Evolutionary conservation across 2,797 vertebrate genomes (phyloP), one percentile per base, ranked within the genome.

Genomic region (Argyrosomus regius): DNA sequence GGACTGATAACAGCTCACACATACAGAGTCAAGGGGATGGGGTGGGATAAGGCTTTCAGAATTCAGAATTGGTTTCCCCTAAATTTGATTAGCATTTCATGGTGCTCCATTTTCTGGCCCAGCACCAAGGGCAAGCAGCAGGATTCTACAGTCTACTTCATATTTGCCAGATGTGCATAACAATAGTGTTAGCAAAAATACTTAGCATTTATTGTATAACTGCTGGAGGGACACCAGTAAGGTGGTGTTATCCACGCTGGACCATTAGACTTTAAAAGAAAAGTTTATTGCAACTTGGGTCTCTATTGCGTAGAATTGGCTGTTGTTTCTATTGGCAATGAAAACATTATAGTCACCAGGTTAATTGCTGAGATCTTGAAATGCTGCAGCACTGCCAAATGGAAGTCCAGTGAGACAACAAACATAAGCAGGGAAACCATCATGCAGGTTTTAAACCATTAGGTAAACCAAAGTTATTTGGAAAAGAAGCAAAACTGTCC

Each of bases 61-160:
- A 93, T 93, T 88, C 77, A 76, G 86, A 93, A 93, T 88, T 89
- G 84, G 79, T 84, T 91, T 87, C 85, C 86, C 67, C 46, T 81
- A 91, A 91, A 93, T 93, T 92, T 91, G 90, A 93, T 94, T 93
- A 92, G 86, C 74, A 92, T 91, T 94, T 93, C 79, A 88, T 61
- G 80, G 78, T 65, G 79, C 86, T 87, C 71, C 79, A 84, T 87
- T 92, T 91, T 83, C 59, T 83, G 48, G 18, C 76, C 72, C 61
- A 67, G 81, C 60, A 81, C 88, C 86, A 87, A 93, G 92, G 89
- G 81, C 83, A 78, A 80, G 75, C 50, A 49, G 9, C 68, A 62
- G 78, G 81, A 88, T 85, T 78, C 86, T 76, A 52, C 64, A 68
- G 67, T 46, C 73, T 61, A 75, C 71, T 78, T 84, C 53, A 57